Base-by-base conservation (phyloP, 2,113 vertebrate genomes). In the Mustela nigripes region DNA sequence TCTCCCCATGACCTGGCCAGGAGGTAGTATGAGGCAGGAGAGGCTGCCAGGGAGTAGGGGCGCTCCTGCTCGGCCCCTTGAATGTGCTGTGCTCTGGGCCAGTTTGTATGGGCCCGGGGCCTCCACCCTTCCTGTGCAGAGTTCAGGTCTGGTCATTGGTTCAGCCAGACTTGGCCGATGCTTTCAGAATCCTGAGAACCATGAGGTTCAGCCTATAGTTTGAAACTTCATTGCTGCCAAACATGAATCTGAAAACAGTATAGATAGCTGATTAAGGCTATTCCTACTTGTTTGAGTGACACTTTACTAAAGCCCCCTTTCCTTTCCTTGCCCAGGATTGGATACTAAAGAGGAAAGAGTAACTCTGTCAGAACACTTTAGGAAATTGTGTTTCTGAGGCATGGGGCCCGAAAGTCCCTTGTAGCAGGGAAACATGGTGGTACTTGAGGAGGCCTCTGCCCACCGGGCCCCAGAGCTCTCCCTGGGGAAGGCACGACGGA, bases 331-430 rank as follows among this genome's bases (percentile, higher is more conserved):
- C 11, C 33, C 33, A 12, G n/a, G 60, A 19, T 10, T 2, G n/a
- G 73, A 0, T 26, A 2, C 26, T 42, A 69, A 11, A 5, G 2
- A 45, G 42, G 76, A 45, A 58, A 33, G 71, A 36, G 28, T 1
- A 16, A 1, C 28, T 14, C 6, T 19, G 4, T 3, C 12, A 10
- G 74, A 91, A 58, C 19, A 8, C 73, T 31, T 26, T 19, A 6
- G 11, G 9, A 28, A 36, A 10, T 22, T 28, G 4, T 21, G 18
- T 53, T 21, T 24, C 62, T 31, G 4, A 67, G 88, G 56, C 21
- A 5, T 2, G 33, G 78, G 42, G 24, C 0, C 0, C 45, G 36
- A 14, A 1, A 0, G 33, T 11, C 33, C 33, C 28, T 0, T 0
- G 1, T 0, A 9, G 45, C 19, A 7, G 26, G 82, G 60, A 22